phyloP scores from a whole-genome alignment of 2,888 invertebrate genomes.

The Iphiclides podalirius region DNA sequence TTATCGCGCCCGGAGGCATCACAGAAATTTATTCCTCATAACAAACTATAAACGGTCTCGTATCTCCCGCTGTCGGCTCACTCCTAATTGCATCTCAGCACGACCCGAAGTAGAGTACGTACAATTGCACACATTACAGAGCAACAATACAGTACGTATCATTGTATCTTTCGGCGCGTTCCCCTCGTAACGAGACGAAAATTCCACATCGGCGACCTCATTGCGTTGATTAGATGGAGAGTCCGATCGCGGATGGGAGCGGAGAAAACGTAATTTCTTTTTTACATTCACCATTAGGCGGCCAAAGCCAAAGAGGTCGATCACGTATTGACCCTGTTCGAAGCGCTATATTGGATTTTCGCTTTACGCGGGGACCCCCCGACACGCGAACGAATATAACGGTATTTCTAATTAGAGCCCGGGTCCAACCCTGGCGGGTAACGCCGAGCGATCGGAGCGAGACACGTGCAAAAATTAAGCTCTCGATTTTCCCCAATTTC shows the following conservation, averaged over 20 bases:
- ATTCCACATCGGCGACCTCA: conserved; percentile 12
- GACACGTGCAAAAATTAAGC: conserved; percentile 5
- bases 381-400: conserved; percentile 12
- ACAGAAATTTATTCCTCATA: conserved; percentile 15
- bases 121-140: too few species aligned
- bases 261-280: conserved; percentile 6
- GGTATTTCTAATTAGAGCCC: conserved; percentile 21
- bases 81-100: conserved; percentile 17
- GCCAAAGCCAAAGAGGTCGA: conserved; percentile 15
- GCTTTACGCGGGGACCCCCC: conserved; percentile 1
- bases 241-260: conserved; percentile 11
- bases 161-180: too few species aligned
- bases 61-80: conserved; percentile 6
- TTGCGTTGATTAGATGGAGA: conserved; percentile 21
- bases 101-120: too few species aligned
- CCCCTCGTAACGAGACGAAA: too few species aligned
- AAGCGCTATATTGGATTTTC: conserved; percentile 10
- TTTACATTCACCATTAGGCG: conserved; percentile 13
- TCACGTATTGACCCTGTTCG: conserved; percentile 10
- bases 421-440: background rate
- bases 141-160: too few species aligned
- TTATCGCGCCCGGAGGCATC: conserved; percentile 13
- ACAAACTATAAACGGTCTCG: conserved; percentile 8
- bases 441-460: background rate
- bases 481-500: background rate